Conservation (phyloP, 2,113 vertebrate genomes). For the Corynorhinus townsendii region DNA sequence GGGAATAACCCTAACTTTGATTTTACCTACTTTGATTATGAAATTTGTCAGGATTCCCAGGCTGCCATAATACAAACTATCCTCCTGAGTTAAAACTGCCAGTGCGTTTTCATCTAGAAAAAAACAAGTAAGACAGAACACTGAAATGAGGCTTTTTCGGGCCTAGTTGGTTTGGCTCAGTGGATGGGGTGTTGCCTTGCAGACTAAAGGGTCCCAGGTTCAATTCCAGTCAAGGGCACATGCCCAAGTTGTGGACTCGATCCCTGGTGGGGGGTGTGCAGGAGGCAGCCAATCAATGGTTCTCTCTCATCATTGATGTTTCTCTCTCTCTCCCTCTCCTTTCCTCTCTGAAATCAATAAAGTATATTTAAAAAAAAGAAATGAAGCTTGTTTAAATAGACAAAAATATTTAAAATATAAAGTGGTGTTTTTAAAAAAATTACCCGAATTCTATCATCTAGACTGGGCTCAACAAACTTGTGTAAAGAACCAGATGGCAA, state of each 20-base stretch:
- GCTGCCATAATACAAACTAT: slow-evolving; percentile 44
- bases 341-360: too few relatives aligned
- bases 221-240: too few relatives aligned
- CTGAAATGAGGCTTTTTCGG: neutral
- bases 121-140: neutral
- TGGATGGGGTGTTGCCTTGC: too few relatives aligned
- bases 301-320: too few relatives aligned
- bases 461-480: neutral
- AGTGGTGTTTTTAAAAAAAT: neutral
- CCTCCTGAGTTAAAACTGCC: neutral
- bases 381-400: neutral
- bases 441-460: neutral
- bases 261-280: too few relatives aligned
- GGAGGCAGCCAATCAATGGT: too few relatives aligned
- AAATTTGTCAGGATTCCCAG: neutral
- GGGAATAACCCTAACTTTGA: neutral
- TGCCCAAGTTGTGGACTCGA: too few relatives aligned
- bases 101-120: slow-evolving; percentile 44
- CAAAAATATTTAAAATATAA: neutral
- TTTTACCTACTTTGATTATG: slow-evolving; percentile 50
- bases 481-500: neutral
- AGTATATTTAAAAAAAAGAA: neutral
- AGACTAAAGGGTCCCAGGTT: too few relatives aligned
- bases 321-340: too few relatives aligned
- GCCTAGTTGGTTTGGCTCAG: too few relatives aligned